Conservation (phyloP, 2,797 vertebrate genomes). For the Semotilus atromaculatus region DNA sequence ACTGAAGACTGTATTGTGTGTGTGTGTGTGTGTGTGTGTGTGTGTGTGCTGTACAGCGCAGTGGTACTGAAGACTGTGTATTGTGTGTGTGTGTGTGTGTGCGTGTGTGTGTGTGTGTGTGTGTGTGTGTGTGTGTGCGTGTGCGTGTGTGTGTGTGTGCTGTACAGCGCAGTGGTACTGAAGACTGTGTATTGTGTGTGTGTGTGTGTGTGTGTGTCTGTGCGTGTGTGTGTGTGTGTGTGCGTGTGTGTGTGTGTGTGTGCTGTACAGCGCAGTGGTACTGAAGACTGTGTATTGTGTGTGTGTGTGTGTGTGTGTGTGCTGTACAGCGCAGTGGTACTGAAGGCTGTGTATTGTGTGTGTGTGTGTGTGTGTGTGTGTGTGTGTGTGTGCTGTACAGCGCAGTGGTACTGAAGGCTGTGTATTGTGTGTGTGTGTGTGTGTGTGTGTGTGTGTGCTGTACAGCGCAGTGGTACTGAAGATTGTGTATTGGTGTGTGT, state of each 20-base stretch:
- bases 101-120: slow-evolving; percentile 43
- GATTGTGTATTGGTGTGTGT: slow-evolving; percentile 22
- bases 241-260: slow-evolving; percentile 49
- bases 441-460: slow-evolving; percentile 40
- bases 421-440: slow-evolving; percentile 3
- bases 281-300: background rate
- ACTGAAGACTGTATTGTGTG: too few species aligned
- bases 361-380: slow-evolving; percentile 45
- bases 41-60: too few species aligned
- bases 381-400: background rate
- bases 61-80: too few species aligned
- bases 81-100: background rate
- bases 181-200: background rate
- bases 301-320: slow-evolving; percentile 47
- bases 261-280: too few species aligned
- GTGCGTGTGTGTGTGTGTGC: background rate
- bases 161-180: too few species aligned
- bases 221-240: slow-evolving; percentile 46
- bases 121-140: too few species aligned
- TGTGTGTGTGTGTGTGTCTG: too few species aligned
- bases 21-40: slow-evolving; percentile 41
- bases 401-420: background rate
- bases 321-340: too few species aligned
- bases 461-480: too few species aligned
- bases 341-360: background rate